Conservation (phyloP, 2,888 invertebrate genomes). For the Siphlonurus alternatus region DNA sequence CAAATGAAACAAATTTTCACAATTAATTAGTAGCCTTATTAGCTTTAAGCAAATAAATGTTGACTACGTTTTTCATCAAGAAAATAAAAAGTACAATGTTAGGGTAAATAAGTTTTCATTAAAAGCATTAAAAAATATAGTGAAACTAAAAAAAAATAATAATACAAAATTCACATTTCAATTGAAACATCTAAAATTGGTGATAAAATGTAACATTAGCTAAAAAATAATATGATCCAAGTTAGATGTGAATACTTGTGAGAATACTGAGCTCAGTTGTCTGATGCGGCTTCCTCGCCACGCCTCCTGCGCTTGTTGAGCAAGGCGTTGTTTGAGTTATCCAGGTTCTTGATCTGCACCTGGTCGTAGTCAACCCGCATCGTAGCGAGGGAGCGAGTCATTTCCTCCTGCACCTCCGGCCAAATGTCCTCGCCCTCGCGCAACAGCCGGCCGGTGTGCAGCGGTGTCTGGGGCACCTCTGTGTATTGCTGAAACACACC, state of each 20-base stretch:
- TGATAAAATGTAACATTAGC: too few relatives aligned
- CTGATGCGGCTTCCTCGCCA: conserved; percentile 7
- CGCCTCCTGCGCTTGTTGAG: conserved; percentile 53
- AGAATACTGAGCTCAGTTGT: neutral
- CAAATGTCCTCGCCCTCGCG: conserved; percentile 85
- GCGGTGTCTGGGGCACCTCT: conserved; percentile 85
- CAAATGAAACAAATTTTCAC: too few relatives aligned
- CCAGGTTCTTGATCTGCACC: conserved; percentile 82
- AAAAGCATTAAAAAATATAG: too few relatives aligned
- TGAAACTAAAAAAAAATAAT: too few relatives aligned
- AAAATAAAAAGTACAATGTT: too few relatives aligned
- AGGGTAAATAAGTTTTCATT: too few relatives aligned
- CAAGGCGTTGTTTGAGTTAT: conserved; percentile 82
- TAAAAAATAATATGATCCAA: neutral
- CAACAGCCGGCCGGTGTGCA: conserved; percentile 77
- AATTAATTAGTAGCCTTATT: too few relatives aligned
- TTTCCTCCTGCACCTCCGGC: conserved; percentile 97
- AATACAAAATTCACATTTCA: too few relatives aligned
- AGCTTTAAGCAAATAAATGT: too few relatives aligned
- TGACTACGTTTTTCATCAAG: too few relatives aligned
- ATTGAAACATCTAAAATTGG: too few relatives aligned
- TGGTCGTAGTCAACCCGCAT: conserved; percentile 98
- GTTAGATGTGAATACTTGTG: too few relatives aligned
- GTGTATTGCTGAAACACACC: conserved; percentile 43
- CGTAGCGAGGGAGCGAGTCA: conserved; percentile 92